These are phyloP conservation scores for Pardalotus punctatus DNA, from an alignment of 2,113 vertebrate genomes.

Conservation along the genomic window DNA sequence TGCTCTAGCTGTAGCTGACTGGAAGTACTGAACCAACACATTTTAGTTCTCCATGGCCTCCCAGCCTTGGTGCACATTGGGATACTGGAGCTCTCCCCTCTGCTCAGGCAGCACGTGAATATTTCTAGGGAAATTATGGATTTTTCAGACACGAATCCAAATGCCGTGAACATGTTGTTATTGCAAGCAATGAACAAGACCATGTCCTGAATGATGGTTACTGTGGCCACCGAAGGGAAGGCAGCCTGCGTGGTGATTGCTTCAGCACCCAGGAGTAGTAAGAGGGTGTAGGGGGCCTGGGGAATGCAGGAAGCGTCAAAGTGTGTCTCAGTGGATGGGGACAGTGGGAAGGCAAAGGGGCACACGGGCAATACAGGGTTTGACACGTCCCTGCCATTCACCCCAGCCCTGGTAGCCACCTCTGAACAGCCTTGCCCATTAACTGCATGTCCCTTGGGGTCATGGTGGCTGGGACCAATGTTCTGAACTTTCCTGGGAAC, in stretches of 20 bases:
- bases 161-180: neutral
- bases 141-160: neutral
- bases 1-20: neutral
- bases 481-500: neutral
- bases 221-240: neutral
- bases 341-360: neutral
- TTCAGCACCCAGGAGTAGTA: neutral
- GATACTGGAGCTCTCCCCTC: neutral
- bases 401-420: neutral
- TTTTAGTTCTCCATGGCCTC: neutral
- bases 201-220: neutral
- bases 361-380: neutral
- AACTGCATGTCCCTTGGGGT: neutral
- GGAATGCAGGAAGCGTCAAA: neutral
- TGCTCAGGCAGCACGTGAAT: neutral
- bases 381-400: rapidly evolving
- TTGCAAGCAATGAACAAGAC: neutral
- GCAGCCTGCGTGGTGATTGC: neutral
- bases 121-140: neutral
- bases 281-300: neutral
- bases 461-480: neutral
- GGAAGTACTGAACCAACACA: rapidly evolving
- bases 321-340: neutral
- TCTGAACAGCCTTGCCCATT: neutral
- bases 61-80: rapidly evolving